Conservation (phyloP, 2,113 vertebrate genomes). For the Phasianus colchicus region DNA sequence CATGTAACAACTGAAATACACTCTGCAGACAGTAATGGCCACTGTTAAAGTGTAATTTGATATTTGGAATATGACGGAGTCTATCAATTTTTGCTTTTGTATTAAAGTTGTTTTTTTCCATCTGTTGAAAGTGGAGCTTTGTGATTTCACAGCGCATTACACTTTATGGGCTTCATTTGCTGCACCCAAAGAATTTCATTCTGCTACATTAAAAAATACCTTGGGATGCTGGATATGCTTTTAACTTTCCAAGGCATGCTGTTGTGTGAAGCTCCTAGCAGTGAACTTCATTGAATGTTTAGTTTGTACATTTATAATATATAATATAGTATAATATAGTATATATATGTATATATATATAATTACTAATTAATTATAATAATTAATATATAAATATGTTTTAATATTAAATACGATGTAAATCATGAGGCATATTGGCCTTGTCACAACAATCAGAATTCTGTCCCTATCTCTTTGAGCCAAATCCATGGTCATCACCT, state of each 20-base stretch:
- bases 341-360: too few species aligned
- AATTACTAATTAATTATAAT: too few species aligned
- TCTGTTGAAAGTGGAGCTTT: slow-evolving; percentile 66
- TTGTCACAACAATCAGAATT: background rate
- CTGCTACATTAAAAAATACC: slow-evolving; percentile 79
- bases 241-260: slow-evolving; percentile 1
- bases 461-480: background rate
- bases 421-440: background rate
- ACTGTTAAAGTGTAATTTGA: slow-evolving; percentile 40
- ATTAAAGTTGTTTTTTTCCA: slow-evolving; percentile 60
- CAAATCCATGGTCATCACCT: background rate
- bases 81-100: slow-evolving; percentile 56
- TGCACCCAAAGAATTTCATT: slow-evolving; percentile 77
- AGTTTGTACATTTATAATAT: background rate
- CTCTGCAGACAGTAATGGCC: slow-evolving; percentile 42
- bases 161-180: slow-evolving; percentile 83
- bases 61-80: slow-evolving; percentile 33
- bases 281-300: background rate
- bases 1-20: slow-evolving; percentile 42
- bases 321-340: background rate
- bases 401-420: background rate
- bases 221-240: background rate
- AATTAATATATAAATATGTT: too few species aligned
- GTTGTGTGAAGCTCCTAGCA: background rate
- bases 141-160: slow-evolving; percentile 86